These are phyloP conservation scores for Luffia ferchaultella DNA, from an alignment of 2,888 invertebrate species.

Conservation along the genomic window DNA sequence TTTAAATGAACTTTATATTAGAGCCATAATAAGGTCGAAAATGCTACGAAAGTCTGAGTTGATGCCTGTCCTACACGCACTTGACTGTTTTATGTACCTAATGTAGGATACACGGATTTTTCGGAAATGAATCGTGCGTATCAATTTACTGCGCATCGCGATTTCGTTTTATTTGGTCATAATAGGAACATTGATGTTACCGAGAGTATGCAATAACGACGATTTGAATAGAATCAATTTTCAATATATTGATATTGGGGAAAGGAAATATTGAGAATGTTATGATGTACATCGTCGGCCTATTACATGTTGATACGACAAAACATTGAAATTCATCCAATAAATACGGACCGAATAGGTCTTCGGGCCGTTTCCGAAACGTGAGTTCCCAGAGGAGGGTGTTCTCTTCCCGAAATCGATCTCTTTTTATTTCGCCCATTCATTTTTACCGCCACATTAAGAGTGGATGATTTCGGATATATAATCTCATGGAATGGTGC, in stretches of 20 bases:
- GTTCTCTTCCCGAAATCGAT: not conserved
- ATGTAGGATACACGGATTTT: too few species aligned
- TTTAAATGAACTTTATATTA: too few species aligned
- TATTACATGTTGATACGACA: constrained; percentile 21
- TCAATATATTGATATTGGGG: not conserved
- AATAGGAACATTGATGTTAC: too few species aligned
- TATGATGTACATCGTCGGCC: not conserved
- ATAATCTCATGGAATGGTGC: not conserved
- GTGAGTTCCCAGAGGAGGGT: not conserved
- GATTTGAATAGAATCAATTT: not conserved
- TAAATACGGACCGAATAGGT: constrained; percentile 40
- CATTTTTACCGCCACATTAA: not conserved
- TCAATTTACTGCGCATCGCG: too few species aligned
- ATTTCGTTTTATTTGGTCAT: too few species aligned
- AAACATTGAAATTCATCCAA: constrained; percentile 45
- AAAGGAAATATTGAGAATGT: not conserved
- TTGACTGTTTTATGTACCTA: too few species aligned
- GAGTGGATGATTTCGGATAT: not conserved
- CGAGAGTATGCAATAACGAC: not conserved
- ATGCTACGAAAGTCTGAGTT: too few species aligned
- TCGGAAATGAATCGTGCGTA: too few species aligned
- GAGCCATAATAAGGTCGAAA: too few species aligned
- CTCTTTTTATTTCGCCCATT: not conserved
- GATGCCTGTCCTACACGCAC: too few species aligned
- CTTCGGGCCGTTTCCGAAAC: not conserved